Percentiles rank a stretch among this genome's conserved stretches.
These are phyloP conservation scores for Osedax fenrisi DNA, from an alignment of 2,888 invertebrate species.

Conservation along the genomic window DNA sequence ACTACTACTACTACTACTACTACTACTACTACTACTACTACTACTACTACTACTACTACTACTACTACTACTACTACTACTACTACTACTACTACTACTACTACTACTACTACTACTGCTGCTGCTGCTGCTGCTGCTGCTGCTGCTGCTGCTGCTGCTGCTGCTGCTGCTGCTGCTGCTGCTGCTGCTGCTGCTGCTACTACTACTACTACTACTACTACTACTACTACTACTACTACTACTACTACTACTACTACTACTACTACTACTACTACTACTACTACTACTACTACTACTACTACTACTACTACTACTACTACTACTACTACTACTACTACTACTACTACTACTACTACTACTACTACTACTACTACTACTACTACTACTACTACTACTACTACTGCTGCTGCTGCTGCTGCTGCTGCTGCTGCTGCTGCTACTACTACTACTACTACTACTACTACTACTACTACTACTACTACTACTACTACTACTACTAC, in stretches of 20 bases:
- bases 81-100: constrained; percentile 1
- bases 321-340: constrained; percentile 8
- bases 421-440: constrained; percentile 17
- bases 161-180: constrained; percentile 23
- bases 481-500: constrained; percentile 24
- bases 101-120: constrained; percentile 4
- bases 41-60: not conserved
- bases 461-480: constrained; percentile 18
- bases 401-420: constrained; percentile 24
- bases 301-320: constrained; percentile 13
- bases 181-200: constrained; percentile 17
- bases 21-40: constrained; percentile 19
- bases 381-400: constrained; percentile 28
- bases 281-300: constrained; percentile 18
- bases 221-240: constrained; percentile 18
- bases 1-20: constrained; percentile 26
- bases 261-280: constrained; percentile 17
- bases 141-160: constrained; percentile 11
- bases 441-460: constrained; percentile 17
- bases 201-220: constrained; percentile 17
- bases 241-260: constrained; percentile 24
- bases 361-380: constrained; percentile 27
- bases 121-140: not conserved
- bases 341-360: constrained; percentile 26
- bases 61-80: constrained; percentile 8